phyloP scores from a whole-genome alignment of 1,140 invertebrate species.

The Drosophila baimaii region DNA sequence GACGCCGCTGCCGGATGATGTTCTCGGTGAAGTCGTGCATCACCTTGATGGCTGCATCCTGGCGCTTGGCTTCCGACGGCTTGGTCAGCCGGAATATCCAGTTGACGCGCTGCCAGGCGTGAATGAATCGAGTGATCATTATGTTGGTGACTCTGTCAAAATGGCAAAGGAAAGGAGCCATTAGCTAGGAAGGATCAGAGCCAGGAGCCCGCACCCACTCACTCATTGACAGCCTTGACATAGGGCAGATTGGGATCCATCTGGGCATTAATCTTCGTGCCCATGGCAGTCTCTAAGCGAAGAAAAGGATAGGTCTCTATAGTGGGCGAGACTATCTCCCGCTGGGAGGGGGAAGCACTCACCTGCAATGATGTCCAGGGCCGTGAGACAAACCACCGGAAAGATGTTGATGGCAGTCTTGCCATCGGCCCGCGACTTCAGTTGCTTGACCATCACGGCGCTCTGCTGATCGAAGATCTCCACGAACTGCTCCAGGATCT shows the following conservation, averaged over 20 bases:
- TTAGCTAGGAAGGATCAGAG: not conserved
- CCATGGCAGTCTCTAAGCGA: slow-evolving; percentile 92
- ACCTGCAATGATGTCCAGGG: slow-evolving; percentile 74
- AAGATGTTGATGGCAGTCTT: slow-evolving; percentile 61
- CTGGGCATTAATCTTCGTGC: slow-evolving; percentile 90
- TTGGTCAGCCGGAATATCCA: slow-evolving; percentile 60
- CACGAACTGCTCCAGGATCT: slow-evolving; percentile 90
- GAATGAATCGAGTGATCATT: slow-evolving; percentile 55
- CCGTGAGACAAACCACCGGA: slow-evolving; percentile 57
- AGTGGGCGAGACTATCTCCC: no score
- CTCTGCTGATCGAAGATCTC: slow-evolving; percentile 89
- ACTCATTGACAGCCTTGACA: slow-evolving; percentile 88
- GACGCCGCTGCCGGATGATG: slow-evolving; percentile 85
- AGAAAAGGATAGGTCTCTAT: no score
- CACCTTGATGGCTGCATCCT: slow-evolving; percentile 86
- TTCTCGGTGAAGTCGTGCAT: slow-evolving; percentile 89
- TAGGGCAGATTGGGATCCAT: slow-evolving; percentile 88
- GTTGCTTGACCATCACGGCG: slow-evolving; percentile 86
- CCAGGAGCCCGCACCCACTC: slow-evolving; percentile 52
- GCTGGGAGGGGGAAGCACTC: not conserved
- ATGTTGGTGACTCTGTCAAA: slow-evolving; percentile 62
- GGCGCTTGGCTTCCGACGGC: slow-evolving; percentile 83
- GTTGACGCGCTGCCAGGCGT: slow-evolving; percentile 64
- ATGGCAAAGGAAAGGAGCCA: not conserved
- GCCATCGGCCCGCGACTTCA: slow-evolving; percentile 84